Evolutionary conservation across 1,140 invertebrate species (phyloP).

Genomic region (Ganaspis sp.): DNA sequence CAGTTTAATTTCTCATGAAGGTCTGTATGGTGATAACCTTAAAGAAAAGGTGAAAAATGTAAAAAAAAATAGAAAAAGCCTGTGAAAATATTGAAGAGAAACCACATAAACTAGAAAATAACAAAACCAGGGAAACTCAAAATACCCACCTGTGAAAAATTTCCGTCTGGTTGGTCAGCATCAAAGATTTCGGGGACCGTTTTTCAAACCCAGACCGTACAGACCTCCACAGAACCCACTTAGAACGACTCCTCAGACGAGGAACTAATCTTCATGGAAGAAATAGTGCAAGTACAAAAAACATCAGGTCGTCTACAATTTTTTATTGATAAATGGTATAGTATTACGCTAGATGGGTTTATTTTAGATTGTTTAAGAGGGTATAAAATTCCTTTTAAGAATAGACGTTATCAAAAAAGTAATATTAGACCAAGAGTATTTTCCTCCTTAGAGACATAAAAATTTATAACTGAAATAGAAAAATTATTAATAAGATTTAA

Average conservation of each 20-base stretch:
- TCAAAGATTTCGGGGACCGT: neutral
- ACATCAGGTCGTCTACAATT: no score
- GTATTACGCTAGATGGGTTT: conserved; percentile 45
- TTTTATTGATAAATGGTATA: neutral
- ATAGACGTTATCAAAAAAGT: neutral
- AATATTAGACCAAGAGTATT: conserved; percentile 44
- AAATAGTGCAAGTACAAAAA: neutral
- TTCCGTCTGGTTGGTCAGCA: neutral
- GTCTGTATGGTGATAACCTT: neutral
- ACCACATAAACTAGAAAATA: neutral
- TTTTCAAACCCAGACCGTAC: neutral
- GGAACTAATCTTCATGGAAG: neutral
- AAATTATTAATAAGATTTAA: no score
- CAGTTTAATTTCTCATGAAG: neutral
- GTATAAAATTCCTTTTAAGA: conserved; percentile 11
- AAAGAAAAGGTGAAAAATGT: neutral
- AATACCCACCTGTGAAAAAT: neutral
- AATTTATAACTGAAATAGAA: no score
- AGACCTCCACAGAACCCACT: neutral
- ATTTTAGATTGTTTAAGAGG: conserved; percentile 37
- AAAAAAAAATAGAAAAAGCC: neutral
- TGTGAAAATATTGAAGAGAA: neutral
- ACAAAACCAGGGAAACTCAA: neutral
- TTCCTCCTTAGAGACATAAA: no score
- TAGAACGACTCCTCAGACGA: neutral